Percentiles rank a stretch among this genome's conserved stretches.
phyloP scores from a whole-genome alignment of 2,888 invertebrate species.

The Rotaria sp. region DNA sequence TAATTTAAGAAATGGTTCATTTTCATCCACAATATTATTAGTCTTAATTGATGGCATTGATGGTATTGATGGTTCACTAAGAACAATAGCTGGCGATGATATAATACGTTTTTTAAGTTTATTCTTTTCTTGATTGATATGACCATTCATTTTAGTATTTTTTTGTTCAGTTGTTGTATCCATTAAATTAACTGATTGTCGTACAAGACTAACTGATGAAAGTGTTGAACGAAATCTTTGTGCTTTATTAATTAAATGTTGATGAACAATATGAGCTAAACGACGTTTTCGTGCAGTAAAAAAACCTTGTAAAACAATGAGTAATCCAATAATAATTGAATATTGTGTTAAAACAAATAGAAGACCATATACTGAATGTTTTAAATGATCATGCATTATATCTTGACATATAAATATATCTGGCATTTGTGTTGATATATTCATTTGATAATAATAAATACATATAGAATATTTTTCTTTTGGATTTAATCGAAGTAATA shows the following conservation, averaged over 20 bases:
- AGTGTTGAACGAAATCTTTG: background rate
- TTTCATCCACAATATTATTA: background rate
- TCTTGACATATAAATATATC: constrained; percentile 20
- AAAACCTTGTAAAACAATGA: background rate
- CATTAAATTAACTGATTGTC: background rate
- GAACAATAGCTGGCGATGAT: background rate
- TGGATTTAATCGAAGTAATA: background rate
- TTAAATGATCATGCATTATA: background rate
- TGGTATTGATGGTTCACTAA: background rate
- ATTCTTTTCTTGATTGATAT: background rate
- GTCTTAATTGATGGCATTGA: background rate
- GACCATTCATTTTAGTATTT: background rate
- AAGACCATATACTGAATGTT: background rate
- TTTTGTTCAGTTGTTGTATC: background rate
- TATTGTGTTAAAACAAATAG: background rate
- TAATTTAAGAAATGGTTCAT: background rate
- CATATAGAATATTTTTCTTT: constrained; percentile 17
- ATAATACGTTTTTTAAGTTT: background rate
- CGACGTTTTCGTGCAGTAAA: background rate
- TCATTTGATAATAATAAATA: background rate
- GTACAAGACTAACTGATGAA: constrained; percentile 20
- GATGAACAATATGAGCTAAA: background rate
- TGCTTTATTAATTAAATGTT: background rate
- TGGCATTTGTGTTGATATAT: background rate
- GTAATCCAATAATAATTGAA: background rate